Evolutionary conservation across 37 sponge, comb jelly and placozoan genomes (phyloP).

Genomic region (Crambe crambe): DNA sequence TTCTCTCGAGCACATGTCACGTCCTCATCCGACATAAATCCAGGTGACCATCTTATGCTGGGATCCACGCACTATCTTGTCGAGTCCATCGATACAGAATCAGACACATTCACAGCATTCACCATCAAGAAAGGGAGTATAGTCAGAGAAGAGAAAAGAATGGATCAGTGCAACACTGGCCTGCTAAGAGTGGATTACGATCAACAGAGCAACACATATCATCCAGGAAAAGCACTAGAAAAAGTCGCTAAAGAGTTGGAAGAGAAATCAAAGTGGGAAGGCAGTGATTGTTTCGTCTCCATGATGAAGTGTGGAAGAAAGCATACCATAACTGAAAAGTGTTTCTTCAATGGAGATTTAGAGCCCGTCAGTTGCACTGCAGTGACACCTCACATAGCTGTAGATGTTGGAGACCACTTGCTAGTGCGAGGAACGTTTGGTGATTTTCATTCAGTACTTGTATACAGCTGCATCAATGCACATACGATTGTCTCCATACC

Average conservation of each 20-base stretch:
- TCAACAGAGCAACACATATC: background rate
- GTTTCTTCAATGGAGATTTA: background rate
- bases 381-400: constrained; percentile 10
- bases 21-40: constrained; percentile 6
- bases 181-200: constrained; percentile 2
- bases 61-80: constrained; percentile 19
- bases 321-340: background rate
- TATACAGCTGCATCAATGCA: background rate
- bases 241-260: background rate
- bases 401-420: constrained; percentile 47
- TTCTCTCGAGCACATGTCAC: constrained; percentile 1
- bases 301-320: constrained; percentile 25
- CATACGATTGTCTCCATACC: constrained; percentile 6
- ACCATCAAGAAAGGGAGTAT: background rate
- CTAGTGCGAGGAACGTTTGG: background rate
- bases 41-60: constrained; percentile 29
- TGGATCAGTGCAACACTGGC: background rate
- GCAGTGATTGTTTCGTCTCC: constrained; percentile 16
- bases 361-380: constrained; percentile 10
- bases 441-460: constrained; percentile 6
- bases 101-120: constrained; percentile 5
- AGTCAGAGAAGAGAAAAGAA: background rate
- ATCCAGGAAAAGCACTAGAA: background rate
- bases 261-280: background rate
- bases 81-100: background rate